Percentiles rank a stretch among this genome's conserved stretches.
Evolutionary conservation across 2,888 invertebrate genomes (phyloP).

Genomic region (Eristalis intricaria): DNA sequence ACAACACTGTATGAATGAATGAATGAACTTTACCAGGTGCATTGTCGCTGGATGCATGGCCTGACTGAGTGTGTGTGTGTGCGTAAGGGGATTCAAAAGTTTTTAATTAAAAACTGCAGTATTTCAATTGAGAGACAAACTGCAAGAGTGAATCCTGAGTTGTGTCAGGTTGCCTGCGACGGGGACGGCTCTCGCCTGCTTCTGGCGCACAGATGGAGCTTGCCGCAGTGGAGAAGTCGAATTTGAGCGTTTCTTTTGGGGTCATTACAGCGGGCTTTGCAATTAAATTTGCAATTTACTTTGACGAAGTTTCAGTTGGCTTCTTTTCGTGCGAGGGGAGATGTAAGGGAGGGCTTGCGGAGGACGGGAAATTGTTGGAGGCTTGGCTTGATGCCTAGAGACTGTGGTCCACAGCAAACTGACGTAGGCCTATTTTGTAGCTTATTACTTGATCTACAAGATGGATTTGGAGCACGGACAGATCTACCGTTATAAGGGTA

Average conservation of each 20-base stretch:
- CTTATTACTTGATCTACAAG: too few species aligned
- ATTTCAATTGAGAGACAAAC: slow-evolving; percentile 54
- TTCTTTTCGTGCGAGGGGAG: too few species aligned
- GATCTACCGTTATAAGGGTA: too few species aligned
- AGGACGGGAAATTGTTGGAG: too few species aligned
- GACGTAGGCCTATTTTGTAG: too few species aligned
- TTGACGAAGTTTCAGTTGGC: background rate
- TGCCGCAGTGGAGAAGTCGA: slow-evolving; percentile 62
- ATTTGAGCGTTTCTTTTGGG: slow-evolving; percentile 53
- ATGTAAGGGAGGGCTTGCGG: too few species aligned
- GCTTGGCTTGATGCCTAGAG: too few species aligned
- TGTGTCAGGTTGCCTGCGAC: too few species aligned
- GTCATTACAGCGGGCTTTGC: slow-evolving; percentile 49
- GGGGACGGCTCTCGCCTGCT: background rate
- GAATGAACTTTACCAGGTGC: slow-evolving; percentile 47
- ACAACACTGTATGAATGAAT: slow-evolving; percentile 21
- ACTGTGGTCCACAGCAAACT: too few species aligned
- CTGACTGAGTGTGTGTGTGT: slow-evolving; percentile 8
- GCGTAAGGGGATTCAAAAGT: slow-evolving; percentile 54
- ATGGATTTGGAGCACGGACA: too few species aligned
- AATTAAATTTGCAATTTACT: background rate
- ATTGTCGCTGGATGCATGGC: slow-evolving; percentile 1
- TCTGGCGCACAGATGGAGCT: background rate
- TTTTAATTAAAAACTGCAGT: slow-evolving; percentile 72
- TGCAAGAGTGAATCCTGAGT: background rate